Conservation (phyloP, 2,888 invertebrate species). For the Panopea generosa region DNA sequence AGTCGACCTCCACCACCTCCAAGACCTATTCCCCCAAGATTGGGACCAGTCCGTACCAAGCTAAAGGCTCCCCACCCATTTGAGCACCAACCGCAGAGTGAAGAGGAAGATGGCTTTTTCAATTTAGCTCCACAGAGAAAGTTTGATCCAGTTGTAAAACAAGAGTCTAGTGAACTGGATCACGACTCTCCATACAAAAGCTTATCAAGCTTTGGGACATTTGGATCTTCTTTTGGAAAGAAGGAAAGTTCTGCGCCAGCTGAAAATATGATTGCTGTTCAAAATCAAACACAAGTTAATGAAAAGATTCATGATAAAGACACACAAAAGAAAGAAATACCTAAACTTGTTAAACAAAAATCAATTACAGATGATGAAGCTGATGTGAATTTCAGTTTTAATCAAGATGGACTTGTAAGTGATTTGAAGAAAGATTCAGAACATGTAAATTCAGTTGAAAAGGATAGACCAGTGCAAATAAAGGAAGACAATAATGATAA, state of each 20-base stretch:
- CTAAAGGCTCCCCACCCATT: slow-evolving; percentile 18
- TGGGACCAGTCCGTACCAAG: slow-evolving; percentile 34
- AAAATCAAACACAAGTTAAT: no score
- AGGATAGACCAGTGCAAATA: no score
- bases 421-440: neutral
- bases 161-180: slow-evolving; percentile 43
- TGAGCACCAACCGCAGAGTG: slow-evolving; percentile 41
- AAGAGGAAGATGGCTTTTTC: slow-evolving; percentile 43
- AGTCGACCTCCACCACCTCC: slow-evolving; percentile 59
- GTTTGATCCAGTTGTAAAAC: slow-evolving; percentile 37
- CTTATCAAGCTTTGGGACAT: slow-evolving; percentile 39
- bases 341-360: slow-evolving; percentile 1
- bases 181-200: slow-evolving; percentile 30
- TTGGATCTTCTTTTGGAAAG: slow-evolving; percentile 52
- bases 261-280: no score
- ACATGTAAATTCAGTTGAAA: no score
- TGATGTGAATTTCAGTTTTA: neutral
- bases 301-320: no score
- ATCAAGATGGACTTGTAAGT: neutral
- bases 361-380: neutral
- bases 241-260: neutral
- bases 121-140: slow-evolving; percentile 47
- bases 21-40: slow-evolving; percentile 34
- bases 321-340: no score
- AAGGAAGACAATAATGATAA: no score